Base-by-base conservation (phyloP, 2,797 vertebrate genomes). In the Bradypodion ventrale region DNA sequence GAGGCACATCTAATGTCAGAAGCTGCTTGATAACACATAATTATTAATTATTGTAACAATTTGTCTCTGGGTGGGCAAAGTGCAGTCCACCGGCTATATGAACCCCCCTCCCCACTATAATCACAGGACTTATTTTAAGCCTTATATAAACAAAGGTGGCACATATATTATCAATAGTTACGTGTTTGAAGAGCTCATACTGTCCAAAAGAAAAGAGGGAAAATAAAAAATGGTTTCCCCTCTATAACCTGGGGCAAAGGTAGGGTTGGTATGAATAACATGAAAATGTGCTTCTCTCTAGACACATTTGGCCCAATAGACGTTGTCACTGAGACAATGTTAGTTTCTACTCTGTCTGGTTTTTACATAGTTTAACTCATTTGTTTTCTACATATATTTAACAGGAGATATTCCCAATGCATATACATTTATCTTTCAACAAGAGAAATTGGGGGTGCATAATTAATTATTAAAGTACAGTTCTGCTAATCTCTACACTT, bases 361-460 rank as follows among this genome's bases (percentile, higher is more conserved):
- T 86, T 68, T 81, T 76, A 75, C 88, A 63, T 37, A 32, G 19
- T 7, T 23, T 1, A 75, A 85, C 0, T 1, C 19, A 82, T 29
- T 35, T 76, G 46, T 9, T 35, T 59, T 72, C 29, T 23, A 32
- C 21, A 1, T 40, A 25, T n/a, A 27, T 60, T 65, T 75, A 79
- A 78, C 23, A 40, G 42, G 16, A 72, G 9, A 78, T 21, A 0
- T 0, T 69, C 81, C 52, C 62, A 49, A 29, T 83, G 78, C 75
- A 2, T 78, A 65, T 15, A 56, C 69, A 85, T 80, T 60, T 63
- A n/a, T 52, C 32, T 40, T 25, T 32, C 70, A 74, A 56, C 27
- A 80, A 66, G 10, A 74, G 60, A 69, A 35, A 15, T 3, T 29
- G 42, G 52, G 6, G 29, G 29, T 60, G n/a, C 59, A 63, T 25